These are phyloP conservation scores for Caradrina clavipalpis DNA, from an alignment of 2,888 invertebrate genomes.

Conservation along the genomic window DNA sequence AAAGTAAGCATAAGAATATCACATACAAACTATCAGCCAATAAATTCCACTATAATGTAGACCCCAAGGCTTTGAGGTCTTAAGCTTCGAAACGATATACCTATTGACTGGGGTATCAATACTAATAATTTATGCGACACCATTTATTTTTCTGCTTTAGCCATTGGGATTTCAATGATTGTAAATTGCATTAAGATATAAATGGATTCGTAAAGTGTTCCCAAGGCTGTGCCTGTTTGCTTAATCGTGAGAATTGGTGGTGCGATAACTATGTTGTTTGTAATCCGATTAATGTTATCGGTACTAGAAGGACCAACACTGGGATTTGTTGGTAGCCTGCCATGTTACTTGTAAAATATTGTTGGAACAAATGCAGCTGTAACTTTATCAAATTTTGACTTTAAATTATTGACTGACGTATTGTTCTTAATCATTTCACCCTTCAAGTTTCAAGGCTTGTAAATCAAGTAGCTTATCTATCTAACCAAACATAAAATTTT, in stretches of 20 bases:
- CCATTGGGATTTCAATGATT: slow-evolving; percentile 71
- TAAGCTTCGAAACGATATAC: slow-evolving; percentile 52
- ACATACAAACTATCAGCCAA: slow-evolving; percentile 42
- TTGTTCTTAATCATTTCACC: slow-evolving; percentile 19
- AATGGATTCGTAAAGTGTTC: slow-evolving; percentile 70
- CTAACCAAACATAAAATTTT: slow-evolving; percentile 5
- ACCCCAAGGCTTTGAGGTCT: slow-evolving; percentile 48
- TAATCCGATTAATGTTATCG: slow-evolving; percentile 64
- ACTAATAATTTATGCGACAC: slow-evolving; percentile 54
- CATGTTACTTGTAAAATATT: slow-evolving; percentile 50
- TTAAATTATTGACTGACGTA: slow-evolving; percentile 23
- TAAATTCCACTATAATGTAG: slow-evolving; percentile 58
- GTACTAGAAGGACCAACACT: slow-evolving; percentile 40
- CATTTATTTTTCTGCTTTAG: slow-evolving; percentile 61
- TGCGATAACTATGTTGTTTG: slow-evolving; percentile 59
- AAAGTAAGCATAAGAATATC: slow-evolving; percentile 35
- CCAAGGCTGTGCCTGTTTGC: slow-evolving; percentile 61
- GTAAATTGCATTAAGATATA: slow-evolving; percentile 74
- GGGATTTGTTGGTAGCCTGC: slow-evolving; percentile 38
- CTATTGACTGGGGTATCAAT: slow-evolving; percentile 47
- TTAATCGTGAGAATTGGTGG: slow-evolving; percentile 65
- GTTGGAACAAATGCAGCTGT: slow-evolving; percentile 22
- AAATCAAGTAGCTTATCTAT: background rate
- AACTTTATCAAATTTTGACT: slow-evolving; percentile 22
- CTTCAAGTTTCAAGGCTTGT: slow-evolving; percentile 15